phyloP scores from a whole-genome alignment of 2,888 invertebrate species.

The Cephalotes varians region DNA sequence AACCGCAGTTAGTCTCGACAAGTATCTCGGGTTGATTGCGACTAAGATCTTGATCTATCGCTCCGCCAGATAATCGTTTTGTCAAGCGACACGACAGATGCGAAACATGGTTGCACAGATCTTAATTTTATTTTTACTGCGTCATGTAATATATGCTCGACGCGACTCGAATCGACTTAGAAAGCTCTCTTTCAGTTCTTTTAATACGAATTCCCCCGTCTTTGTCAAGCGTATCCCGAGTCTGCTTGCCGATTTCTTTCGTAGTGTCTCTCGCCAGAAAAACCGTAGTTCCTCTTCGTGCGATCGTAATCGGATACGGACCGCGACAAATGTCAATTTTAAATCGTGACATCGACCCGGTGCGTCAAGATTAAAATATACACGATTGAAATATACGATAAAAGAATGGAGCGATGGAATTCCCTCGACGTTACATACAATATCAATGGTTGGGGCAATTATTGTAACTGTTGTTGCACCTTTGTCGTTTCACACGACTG shows the following conservation, averaged over 20 bases:
- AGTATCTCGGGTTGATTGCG: conserved; percentile 1
- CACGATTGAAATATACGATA: not conserved
- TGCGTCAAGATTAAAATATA: not conserved
- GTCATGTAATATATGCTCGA: not conserved
- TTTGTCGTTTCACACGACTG: conserved; percentile 43
- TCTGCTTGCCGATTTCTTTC: not conserved
- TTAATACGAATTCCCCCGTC: not conserved
- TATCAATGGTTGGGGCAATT: conserved; percentile 12
- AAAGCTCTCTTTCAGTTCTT: not conserved
- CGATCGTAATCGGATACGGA: not conserved
- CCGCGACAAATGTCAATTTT: not conserved
- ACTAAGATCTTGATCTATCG: conserved; percentile 32
- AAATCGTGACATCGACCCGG: not conserved
- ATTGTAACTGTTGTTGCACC: conserved; percentile 36
- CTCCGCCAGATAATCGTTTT: not conserved
- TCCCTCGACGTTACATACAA: not conserved
- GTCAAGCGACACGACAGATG: conserved; percentile 6
- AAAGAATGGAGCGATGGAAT: not conserved
- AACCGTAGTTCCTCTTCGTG: not conserved
- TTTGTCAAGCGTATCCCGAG: not conserved
- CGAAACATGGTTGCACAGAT: not conserved
- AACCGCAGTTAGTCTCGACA: not conserved
- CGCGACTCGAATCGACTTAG: not conserved
- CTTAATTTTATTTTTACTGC: not conserved
- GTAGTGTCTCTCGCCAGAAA: not conserved